Evolutionary conservation across 2,888 invertebrate genomes (phyloP), one percentile per base, ranked within the genome.

Genomic region (Euplagia quadripunctaria): DNA sequence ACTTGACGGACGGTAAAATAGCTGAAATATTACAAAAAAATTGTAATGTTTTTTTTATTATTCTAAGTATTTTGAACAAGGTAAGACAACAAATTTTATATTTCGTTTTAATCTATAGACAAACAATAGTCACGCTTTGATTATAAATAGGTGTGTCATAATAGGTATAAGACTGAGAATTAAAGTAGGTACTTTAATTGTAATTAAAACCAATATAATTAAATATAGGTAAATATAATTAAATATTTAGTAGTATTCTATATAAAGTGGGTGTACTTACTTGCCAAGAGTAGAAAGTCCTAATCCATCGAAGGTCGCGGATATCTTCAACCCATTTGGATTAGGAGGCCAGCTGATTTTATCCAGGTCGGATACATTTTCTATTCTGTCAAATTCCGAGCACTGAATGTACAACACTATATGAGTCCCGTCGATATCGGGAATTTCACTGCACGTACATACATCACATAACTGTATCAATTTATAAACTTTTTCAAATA

Each of bases 371-470:
- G 93, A 90, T 42, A 94, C 87, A 84, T 92, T 91, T 72, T 91
- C 89, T 58, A 93, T 91, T 75, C 86, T 90, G 82, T 94, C 90
- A 82, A 94, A 83, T 75, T 94, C 94, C 17, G 95, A 93, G 79
- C 96, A 96, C 90, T 94, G 88, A 78, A 96, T 92, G 85, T 95
- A 94, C 64, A 94, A 88, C 87, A 95, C 94, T 82, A 95, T 87
- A 82, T 93, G 90, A 49, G 92, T 91, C 43, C 92, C 91, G 71
- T 94, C 94, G 16, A 92, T 82, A 80, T 94, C 94, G 3, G 91
- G 89, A 79, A 95, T 94, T 88, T 96, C 96, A 92, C 95, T 94
- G 82, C 95, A 96, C 84, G 94, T 93, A 84, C 96, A 96, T 81
- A 92, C 90, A 74, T 92, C 92, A 89, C 94, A 93, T 74, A 96